phyloP scores from a whole-genome alignment of 1,140 invertebrate species.

The Diachasmimorpha longicaudata region DNA sequence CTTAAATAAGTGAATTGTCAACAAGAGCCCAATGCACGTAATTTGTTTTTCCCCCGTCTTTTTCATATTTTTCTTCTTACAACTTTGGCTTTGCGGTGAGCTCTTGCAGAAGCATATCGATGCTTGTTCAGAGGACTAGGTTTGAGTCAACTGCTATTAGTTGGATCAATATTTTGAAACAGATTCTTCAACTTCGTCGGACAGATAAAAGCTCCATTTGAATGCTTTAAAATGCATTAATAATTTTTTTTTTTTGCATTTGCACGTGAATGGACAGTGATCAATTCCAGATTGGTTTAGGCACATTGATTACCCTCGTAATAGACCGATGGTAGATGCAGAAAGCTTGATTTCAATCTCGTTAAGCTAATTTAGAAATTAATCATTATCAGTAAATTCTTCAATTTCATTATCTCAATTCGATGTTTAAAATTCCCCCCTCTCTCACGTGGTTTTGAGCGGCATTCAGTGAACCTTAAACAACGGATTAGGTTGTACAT shows the following conservation, averaged over 20 bases:
- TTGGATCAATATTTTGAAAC: neutral
- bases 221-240: neutral
- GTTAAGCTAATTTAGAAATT: neutral
- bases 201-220: neutral
- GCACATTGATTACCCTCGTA: conserved; percentile 16
- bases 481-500: neutral
- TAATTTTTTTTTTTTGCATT: neutral
- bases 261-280: conserved; percentile 2
- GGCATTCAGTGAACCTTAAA: neutral
- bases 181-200: neutral
- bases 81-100: conserved; percentile 13
- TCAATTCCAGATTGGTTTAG: conserved; percentile 18
- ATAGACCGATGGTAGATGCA: conserved; percentile 11
- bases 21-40: neutral
- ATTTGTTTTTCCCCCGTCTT: neutral
- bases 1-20: conserved; percentile 15
- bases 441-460: neutral
- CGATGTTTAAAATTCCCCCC: neutral
- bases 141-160: conserved; percentile 13
- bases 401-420: neutral
- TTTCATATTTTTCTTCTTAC: neutral
- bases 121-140: conserved; percentile 20
- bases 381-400: neutral
- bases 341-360: conserved; percentile 3
- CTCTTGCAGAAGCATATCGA: conserved; percentile 6